phyloP scores from a whole-genome alignment of 1,140 invertebrate species.

The Apis dorsata region DNA sequence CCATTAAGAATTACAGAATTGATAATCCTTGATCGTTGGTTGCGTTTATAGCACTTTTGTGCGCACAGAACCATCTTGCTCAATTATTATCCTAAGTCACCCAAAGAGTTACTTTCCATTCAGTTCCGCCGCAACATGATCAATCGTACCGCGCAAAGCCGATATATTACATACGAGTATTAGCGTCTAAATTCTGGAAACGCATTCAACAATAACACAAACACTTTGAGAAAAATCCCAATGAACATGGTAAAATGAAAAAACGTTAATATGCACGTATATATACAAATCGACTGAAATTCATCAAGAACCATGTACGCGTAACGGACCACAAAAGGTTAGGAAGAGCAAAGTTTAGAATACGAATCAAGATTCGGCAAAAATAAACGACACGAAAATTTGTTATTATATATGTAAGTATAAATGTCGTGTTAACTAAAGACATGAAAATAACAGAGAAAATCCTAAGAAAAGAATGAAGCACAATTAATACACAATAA shows the following conservation, averaged over 20 bases:
- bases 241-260: neutral
- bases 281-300: neutral
- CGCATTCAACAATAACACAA: slow-evolving; percentile 22
- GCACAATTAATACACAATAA: neutral
- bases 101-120: slow-evolving; percentile 59
- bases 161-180: slow-evolving; percentile 11
- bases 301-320: neutral
- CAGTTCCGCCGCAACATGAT: slow-evolving; percentile 52
- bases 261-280: neutral
- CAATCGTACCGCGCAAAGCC: slow-evolving; percentile 45
- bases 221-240: neutral
- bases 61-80: slow-evolving; percentile 37
- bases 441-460: neutral
- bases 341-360: neutral
- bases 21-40: slow-evolving; percentile 34
- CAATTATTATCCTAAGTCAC: slow-evolving; percentile 43
- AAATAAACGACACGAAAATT: slow-evolving; percentile 3
- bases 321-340: slow-evolving; percentile 34
- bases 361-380: neutral
- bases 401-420: slow-evolving; percentile 1
- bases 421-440: neutral
- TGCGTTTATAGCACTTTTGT: slow-evolving; percentile 18
- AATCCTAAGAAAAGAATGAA: neutral
- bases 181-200: slow-evolving; percentile 29
- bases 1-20: slow-evolving; percentile 35